phyloP scores from a whole-genome alignment of 1,140 invertebrate genomes.

The Musca domestica region DNA sequence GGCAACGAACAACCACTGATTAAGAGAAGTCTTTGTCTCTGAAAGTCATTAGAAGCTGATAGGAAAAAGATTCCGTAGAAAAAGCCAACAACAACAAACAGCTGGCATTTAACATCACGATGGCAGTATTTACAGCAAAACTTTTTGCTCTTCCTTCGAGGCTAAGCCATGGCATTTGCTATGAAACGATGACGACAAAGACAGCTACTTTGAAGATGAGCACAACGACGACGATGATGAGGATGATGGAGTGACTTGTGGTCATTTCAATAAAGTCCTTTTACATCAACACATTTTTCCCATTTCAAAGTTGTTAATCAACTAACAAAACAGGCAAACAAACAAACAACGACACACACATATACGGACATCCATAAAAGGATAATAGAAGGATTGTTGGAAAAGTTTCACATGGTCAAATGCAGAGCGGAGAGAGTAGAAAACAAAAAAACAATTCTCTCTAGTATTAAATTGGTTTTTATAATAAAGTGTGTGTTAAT shows the following conservation, averaged over 20 bases:
- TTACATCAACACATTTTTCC: slow-evolving; percentile 12
- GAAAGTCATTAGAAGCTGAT: slow-evolving; percentile 12
- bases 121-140: too few relatives aligned
- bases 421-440: too few relatives aligned
- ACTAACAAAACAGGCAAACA: slow-evolving; percentile 1
- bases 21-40: slow-evolving; percentile 2
- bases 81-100: background rate
- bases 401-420: too few relatives aligned
- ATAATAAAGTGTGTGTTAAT: slow-evolving; percentile 16
- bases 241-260: slow-evolving; percentile 4
- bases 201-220: too few relatives aligned
- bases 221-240: too few relatives aligned
- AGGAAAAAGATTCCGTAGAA: background rate
- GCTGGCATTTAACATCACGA: background rate
- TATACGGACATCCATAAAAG: background rate
- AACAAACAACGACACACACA: background rate
- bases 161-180: too few relatives aligned
- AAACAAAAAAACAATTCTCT: background rate
- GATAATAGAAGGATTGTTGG: background rate
- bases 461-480: slow-evolving; percentile 10
- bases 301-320: slow-evolving; percentile 11
- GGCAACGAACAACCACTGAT: background rate
- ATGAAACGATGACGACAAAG: too few relatives aligned
- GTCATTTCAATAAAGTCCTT: slow-evolving; percentile 16
- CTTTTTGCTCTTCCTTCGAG: too few relatives aligned